Evolutionary conservation across 2,113 vertebrate genomes (phyloP).

Genomic region (Brachypodius melanocephalos): DNA sequence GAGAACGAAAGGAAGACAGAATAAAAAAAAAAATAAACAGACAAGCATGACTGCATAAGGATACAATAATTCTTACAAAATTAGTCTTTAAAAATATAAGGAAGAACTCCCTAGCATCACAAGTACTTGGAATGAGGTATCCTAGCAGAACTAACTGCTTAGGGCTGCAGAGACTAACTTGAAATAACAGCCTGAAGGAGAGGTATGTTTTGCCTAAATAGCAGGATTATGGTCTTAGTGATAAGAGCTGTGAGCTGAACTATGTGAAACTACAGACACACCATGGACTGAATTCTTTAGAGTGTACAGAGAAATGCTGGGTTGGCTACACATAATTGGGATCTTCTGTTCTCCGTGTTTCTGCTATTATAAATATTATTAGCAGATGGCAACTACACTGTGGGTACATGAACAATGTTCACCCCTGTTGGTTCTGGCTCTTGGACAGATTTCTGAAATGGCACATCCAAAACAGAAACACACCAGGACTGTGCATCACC

Average conservation of each 20-base stretch:
- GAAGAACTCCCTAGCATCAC: neutral
- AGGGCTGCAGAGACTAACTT: neutral
- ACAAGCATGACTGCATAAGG: neutral
- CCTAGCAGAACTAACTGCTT: slow-evolving; percentile 4
- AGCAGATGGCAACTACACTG: neutral
- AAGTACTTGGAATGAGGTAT: neutral
- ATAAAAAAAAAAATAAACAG: neutral
- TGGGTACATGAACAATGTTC: neutral
- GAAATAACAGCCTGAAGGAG: neutral
- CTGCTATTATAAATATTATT: neutral
- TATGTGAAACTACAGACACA: neutral
- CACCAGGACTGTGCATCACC: neutral
- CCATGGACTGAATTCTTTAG: neutral
- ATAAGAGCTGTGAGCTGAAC: neutral
- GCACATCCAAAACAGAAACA: neutral
- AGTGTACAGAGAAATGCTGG: neutral
- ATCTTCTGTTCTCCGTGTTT: neutral
- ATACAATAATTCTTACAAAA: neutral
- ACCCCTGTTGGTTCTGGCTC: neutral
- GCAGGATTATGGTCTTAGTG: neutral
- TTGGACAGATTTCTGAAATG: neutral
- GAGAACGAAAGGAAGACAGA: neutral
- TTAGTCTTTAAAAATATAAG: neutral
- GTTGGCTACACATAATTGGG: neutral
- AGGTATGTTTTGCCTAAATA: slow-evolving; percentile 18